Evolutionary conservation across 2,797 vertebrate genomes (phyloP), one percentile per base, ranked within the genome.

Genomic region (Kryptopterus vitreolus): DNA sequence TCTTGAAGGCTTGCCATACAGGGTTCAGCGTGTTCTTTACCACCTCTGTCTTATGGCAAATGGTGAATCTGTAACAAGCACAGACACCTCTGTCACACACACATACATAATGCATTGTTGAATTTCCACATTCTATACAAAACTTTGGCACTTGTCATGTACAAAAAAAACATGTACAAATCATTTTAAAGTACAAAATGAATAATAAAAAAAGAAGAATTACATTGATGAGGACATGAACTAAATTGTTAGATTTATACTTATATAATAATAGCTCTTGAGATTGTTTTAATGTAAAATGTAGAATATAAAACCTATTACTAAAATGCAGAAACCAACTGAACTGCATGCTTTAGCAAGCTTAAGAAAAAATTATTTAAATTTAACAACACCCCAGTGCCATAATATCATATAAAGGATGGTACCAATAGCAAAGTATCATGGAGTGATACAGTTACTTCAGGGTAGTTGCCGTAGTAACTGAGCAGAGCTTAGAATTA

Each of bases 1-100:
- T 95, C 89, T 96, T 96, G 88, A 98, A 98, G 55, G 96, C 96
- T 87, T 98, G 95, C 96, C 96, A 98, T 77, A 97, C 96, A 0
- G 96, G 96, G 88, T 97, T 97, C 87, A 97, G 83, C 0, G 96
- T 98, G 85, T 96, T 96, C 92, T 98, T 98, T 86, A 97, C 87
- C 29, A 98, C 95, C 88, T 75, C 72, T 59, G 96, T 98, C 89
- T 97, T 97, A 88, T 97, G 96, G 89, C 95, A 97, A 87, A 98
- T 96, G 80, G 96, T 98, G 87, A 97, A 98, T 87, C 96, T 98
- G 84, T 3, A 58, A 57, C 53, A 66, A 53, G 46, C n/a, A 35
- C 13, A 72, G 29, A 79, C 61, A 68, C 18, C 4, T 35, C 18
- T 33, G 50, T 71, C 29, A n/a, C 10, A 29, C 38, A 43, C 15